phyloP scores from a whole-genome alignment of 2,888 invertebrate genomes.

The Hymenopus coronatus region DNA sequence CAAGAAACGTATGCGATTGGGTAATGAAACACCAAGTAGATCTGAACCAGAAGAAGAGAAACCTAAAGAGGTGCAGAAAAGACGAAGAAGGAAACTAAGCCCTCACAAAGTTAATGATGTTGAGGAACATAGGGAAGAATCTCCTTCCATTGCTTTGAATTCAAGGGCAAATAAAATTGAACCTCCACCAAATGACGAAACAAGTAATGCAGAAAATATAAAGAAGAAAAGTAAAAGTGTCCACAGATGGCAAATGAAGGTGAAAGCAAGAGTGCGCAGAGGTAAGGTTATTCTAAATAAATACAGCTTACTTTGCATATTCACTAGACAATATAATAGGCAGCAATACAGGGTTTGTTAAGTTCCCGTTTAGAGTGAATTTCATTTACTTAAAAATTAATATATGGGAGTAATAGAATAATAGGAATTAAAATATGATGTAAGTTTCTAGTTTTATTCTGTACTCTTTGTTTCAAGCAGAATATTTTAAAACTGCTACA shows the following conservation, averaged over 20 bases:
- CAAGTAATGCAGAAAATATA: background rate
- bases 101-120: background rate
- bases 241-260: background rate
- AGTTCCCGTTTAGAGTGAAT: too few relatives aligned
- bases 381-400: too few relatives aligned
- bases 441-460: too few relatives aligned
- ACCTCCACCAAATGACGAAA: background rate
- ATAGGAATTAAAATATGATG: too few relatives aligned
- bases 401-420: too few relatives aligned
- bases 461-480: too few relatives aligned
- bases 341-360: too few relatives aligned
- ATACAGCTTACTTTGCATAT: too few relatives aligned
- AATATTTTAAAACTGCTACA: too few relatives aligned
- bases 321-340: too few relatives aligned
- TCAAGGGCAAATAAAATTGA: background rate
- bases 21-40: background rate
- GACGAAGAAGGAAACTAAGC: background rate
- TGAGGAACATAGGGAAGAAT: background rate
- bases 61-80: background rate
- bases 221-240: background rate
- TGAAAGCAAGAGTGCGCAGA: background rate
- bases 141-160: background rate
- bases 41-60: background rate
- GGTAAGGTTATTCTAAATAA: background rate
- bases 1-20: constrained; percentile 46